Base-by-base conservation (phyloP, 2,888 invertebrate species). In the Chrysolina haemoptera region DNA sequence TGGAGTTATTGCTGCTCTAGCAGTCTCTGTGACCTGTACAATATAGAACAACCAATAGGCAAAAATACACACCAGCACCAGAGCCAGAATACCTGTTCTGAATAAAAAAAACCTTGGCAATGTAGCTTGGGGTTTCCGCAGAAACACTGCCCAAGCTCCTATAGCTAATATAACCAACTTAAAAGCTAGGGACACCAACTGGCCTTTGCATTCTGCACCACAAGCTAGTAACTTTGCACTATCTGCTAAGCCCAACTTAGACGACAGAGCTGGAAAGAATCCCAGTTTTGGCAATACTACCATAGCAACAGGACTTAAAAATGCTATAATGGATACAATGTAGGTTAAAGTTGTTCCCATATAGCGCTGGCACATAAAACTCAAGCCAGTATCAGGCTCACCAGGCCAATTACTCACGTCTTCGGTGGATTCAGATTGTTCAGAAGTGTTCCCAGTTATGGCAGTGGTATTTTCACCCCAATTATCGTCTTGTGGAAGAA, bases 381-480 rank as follows among this genome's bases (percentile, higher is more conserved):
- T 91, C 64, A 94, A 89, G 0, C 94, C 93, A 5, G 93, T 91
- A 66, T 95, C 95, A 43, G 92, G 92, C 41, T 95, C 95, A 14
- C 90, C 91, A 63, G 92, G 91, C 93, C 95, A 95, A 83, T 94
- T 94, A 82, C 94, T 94, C 4, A 96, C 93, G 87, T 97, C 97
- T 86, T 98, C 97, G 87, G 96, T 94, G 0, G 97, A 98, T 81
- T 96, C 95, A 4, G 97, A 98, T 82, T 97, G 96, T 86, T 98
- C 98, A 0, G 97, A 98, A 1, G 98, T 98, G 84, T 98, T 98
- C 11, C 98, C 98, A 0, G 98, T 98, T 43, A 98, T 94, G 0
- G 98, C 98, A 0, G 98, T 98, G 0, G 98, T 98, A 84, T 97
- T 98, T 88, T 98, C 98, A n/a, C 97, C 98, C 98, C 98, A 98